Base-by-base conservation (phyloP, 1,140 invertebrate species). In the Oppia nitens region DNA sequence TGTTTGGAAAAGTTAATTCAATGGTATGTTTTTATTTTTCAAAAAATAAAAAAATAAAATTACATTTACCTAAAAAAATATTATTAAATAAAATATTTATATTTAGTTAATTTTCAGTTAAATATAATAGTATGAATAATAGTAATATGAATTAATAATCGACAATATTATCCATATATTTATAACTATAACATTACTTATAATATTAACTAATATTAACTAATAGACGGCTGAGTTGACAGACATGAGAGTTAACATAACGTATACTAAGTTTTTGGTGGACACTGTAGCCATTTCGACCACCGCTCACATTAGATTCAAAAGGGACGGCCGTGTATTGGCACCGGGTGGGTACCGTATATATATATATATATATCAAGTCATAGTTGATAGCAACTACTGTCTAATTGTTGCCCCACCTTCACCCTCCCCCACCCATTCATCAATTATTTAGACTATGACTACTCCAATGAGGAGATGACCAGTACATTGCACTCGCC, bases 1-100 rank as follows among this genome's bases (percentile, higher is more conserved):
- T 93, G n/a, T 96, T 96, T 70, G 83, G 80, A 57, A 94, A 92
- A 74, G 90, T 94, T 57, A 77, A 79, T 62, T 77, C 80, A 48
- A 89, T 92, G 81, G 83, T 59, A 47, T 21, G 52, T 51, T n/a
- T 51, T 9, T 51, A 25, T n/a, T n/a, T n/a, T n/a, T n/a, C n/a
- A n/a, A n/a, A n/a, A n/a, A n/a, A n/a, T n/a, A n/a, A n/a, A n/a
- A n/a, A n/a, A n/a, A n/a, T n/a, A n/a, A n/a, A n/a, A n/a, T n/a
- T n/a, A n/a, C n/a, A n/a, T n/a, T n/a, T n/a, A n/a, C n/a, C n/a
- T n/a, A n/a, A n/a, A n/a, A n/a, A n/a, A n/a, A n/a, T n/a, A n/a
- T n/a, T n/a, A n/a, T n/a, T n/a, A n/a, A n/a, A n/a, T n/a, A n/a
- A n/a, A n/a, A n/a, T n/a, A n/a, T n/a, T n/a, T n/a, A n/a, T n/a